Evolutionary conservation across 2,113 vertebrate species (phyloP).

Genomic region (Mesitornis unicolor): DNA sequence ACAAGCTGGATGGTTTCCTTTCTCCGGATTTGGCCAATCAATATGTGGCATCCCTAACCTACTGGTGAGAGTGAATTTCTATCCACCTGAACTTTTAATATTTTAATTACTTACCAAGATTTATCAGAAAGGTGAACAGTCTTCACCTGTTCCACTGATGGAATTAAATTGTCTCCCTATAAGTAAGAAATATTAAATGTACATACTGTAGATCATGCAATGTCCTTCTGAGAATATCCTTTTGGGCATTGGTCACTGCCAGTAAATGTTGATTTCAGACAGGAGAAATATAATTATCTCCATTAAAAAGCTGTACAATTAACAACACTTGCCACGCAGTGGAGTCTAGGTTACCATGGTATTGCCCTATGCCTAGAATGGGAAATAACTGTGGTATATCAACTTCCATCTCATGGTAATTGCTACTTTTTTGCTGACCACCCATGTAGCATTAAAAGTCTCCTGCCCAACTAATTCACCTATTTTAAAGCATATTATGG

Average conservation of each 20-base stretch:
- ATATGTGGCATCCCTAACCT: neutral
- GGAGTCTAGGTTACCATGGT: slow-evolving; percentile 42
- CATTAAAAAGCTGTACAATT: slow-evolving; percentile 29
- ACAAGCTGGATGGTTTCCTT: neutral
- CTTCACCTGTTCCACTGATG: neutral
- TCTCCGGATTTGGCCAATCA: neutral
- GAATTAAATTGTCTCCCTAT: neutral
- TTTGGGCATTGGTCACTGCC: slow-evolving; percentile 21
- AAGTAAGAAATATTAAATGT: neutral
- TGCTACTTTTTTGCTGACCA: slow-evolving; percentile 51
- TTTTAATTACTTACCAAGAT: neutral
- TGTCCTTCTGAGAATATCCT: neutral
- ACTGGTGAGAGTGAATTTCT: neutral
- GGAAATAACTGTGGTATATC: slow-evolving; percentile 34
- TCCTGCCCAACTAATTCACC: slow-evolving; percentile 53
- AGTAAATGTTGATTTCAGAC: slow-evolving; percentile 17
- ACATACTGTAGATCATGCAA: neutral
- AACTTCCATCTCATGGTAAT: slow-evolving; percentile 45
- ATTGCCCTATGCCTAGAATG: slow-evolving; percentile 12
- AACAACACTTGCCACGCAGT: slow-evolving; percentile 17
- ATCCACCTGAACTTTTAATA: neutral
- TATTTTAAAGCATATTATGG: slow-evolving; percentile 46
- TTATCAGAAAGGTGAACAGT: neutral
- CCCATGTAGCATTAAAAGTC: slow-evolving; percentile 38
- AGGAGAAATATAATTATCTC: slow-evolving; percentile 16